These are phyloP conservation scores for Tiliqua scincoides DNA, from an alignment of 2,113 vertebrate genomes.

Conservation along the genomic window DNA sequence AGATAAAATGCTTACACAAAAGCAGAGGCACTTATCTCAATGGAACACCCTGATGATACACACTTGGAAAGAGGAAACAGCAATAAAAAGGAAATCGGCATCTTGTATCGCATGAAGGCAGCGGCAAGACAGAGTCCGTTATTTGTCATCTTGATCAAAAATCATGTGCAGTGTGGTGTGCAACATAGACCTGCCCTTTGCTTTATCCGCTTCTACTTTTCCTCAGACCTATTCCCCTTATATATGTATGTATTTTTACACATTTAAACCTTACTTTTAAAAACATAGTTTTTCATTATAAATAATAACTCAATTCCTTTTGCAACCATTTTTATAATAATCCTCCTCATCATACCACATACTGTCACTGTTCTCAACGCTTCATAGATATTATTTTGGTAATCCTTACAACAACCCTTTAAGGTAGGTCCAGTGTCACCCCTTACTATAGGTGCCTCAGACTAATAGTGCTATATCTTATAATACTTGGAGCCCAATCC, in stretches of 20 bases:
- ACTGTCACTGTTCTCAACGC: background rate
- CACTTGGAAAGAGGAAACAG: slow-evolving; percentile 57
- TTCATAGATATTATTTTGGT: background rate
- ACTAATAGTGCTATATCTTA: too few relatives aligned
- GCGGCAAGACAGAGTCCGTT: background rate
- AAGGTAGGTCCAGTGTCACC: background rate
- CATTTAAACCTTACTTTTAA: too few relatives aligned
- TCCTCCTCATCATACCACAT: background rate
- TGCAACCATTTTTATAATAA: background rate
- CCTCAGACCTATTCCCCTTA: too few relatives aligned
- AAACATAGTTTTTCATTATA: background rate
- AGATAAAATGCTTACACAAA: slow-evolving; percentile 61
- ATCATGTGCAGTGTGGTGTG: background rate
- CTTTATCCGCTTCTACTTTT: background rate
- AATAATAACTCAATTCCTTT: background rate
- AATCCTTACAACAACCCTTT: background rate
- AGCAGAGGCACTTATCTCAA: slow-evolving; percentile 69
- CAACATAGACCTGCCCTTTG: background rate
- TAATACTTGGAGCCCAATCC: too few relatives aligned
- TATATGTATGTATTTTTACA: too few relatives aligned
- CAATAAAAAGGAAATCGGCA: slow-evolving; percentile 52
- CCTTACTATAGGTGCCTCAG: background rate
- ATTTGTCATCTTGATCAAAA: background rate
- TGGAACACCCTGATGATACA: slow-evolving; percentile 52
- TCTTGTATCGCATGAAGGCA: background rate